Evolutionary conservation across 2,113 vertebrate species (phyloP), one percentile per base, ranked within the genome.

Genomic region (Ploceus nigricollis): DNA sequence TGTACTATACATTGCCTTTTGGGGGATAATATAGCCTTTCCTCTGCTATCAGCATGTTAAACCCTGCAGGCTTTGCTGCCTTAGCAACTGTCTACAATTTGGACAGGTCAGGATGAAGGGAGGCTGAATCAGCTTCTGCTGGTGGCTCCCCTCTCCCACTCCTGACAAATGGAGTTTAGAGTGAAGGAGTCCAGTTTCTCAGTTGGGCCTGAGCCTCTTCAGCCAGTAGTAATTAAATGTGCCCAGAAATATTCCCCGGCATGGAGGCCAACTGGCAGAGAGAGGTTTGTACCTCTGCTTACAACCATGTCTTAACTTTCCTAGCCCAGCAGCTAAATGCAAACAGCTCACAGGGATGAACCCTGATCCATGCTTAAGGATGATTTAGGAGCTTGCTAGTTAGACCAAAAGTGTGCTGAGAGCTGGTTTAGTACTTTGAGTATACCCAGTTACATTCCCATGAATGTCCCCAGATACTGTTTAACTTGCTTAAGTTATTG

Each of bases 381-480:
- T 87, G 83, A 96, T 91, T 96, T 96, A 96, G 65, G 72, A 95
- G 64, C 48, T 75, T 82, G 23, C 12, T 92, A 61, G 66, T 8
- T 83, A 85, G 58, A 87, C 73, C 70, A 80, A 86, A 89, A 61
- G 33, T 22, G 4, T 73, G 79, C 54, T 2, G 48, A 82, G n/a
- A 35, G 18, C 40, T 65, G 57, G 45, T 65, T 42, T 72, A 69
- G 14, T 45, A 61, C 40, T 65, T 64, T 93, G 63, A 90, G 30
- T n/a, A 61, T 31, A 56, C 22, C 37, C 84, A 71, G 61, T 33
- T 48, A 64, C 24, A 11, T 10, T 79, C 31, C 61, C 0, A 0
- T 79, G 73, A 44, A 71, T 0, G 1, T 40, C 78, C 65, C 65
- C 87, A 87, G 87, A 94, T 37, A 50, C 45, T 23, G 13, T 40